Evolutionary conservation across 2,888 invertebrate species (phyloP).

Genomic region (Pecten maximus): DNA sequence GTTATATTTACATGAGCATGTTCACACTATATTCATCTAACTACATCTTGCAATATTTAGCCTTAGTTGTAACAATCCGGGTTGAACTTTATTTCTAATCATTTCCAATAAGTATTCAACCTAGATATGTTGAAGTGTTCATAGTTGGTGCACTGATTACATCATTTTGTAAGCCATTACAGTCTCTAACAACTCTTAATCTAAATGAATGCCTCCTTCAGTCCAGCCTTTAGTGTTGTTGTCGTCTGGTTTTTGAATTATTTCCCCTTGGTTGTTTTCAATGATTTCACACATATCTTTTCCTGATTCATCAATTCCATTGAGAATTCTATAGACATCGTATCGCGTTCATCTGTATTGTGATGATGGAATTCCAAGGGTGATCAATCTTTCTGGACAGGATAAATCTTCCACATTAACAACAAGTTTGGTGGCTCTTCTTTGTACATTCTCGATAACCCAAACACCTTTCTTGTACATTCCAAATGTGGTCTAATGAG

Average conservation of each 20-base stretch:
- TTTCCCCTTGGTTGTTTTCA: neutral
- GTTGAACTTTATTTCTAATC: neutral
- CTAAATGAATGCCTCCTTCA: neutral
- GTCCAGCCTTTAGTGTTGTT: neutral
- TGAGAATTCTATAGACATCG: neutral
- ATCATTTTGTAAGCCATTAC: neutral
- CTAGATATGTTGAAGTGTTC: too few species aligned
- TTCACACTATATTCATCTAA: neutral
- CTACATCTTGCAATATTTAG: too few species aligned
- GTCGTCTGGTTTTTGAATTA: neutral
- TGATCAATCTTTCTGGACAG: too few species aligned
- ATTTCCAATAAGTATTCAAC: neutral
- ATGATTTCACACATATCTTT: neutral
- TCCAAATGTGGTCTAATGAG: conserved; percentile 1
- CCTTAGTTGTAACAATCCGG: neutral
- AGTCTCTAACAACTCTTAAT: too few species aligned
- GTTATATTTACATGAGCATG: too few species aligned
- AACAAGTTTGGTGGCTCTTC: neutral
- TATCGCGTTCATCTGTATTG: neutral
- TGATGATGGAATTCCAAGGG: neutral
- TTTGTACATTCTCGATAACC: neutral
- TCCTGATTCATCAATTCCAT: neutral
- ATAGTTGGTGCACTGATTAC: neutral
- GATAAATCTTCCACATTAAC: neutral
- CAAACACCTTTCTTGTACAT: neutral